These are phyloP conservation scores for Sternarchorhynchus goeldii DNA, from an alignment of 2,797 vertebrate genomes.

Conservation along the genomic window DNA sequence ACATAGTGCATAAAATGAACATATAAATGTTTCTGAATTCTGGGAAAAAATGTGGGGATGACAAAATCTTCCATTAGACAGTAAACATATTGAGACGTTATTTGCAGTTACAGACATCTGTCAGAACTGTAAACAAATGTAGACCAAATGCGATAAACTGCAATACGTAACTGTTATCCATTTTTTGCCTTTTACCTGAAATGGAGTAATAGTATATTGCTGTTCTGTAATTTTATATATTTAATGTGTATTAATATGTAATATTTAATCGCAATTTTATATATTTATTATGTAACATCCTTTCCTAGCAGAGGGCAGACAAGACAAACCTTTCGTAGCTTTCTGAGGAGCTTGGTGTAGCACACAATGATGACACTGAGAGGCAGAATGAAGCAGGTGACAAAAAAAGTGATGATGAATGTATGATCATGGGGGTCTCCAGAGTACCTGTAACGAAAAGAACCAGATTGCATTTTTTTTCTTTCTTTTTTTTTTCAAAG, in stretches of 20 bases:
- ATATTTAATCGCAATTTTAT: neutral
- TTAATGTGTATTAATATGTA: neutral
- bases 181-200: neutral
- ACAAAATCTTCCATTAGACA: neutral
- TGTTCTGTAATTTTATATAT: neutral
- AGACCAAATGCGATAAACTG: neutral
- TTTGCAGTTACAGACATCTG: neutral
- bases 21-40: no score
- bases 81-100: neutral
- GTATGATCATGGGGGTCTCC: conserved; percentile 73
- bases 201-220: neutral
- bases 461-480: neutral
- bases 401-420: conserved; percentile 86
- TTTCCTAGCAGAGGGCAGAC: neutral
- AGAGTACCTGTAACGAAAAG: conserved; percentile 78
- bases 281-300: neutral
- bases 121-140: neutral
- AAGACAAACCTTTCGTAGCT: conserved; percentile 81
- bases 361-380: conserved; percentile 84
- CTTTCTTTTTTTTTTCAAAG: neutral
- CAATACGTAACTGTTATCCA: neutral
- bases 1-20: neutral
- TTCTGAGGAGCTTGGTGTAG: conserved; percentile 84
- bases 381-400: conserved; percentile 86
- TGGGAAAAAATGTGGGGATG: neutral